Evolutionary conservation across 1,140 invertebrate species (phyloP).

Genomic region (Trachymyrmex septentrionalis): DNA sequence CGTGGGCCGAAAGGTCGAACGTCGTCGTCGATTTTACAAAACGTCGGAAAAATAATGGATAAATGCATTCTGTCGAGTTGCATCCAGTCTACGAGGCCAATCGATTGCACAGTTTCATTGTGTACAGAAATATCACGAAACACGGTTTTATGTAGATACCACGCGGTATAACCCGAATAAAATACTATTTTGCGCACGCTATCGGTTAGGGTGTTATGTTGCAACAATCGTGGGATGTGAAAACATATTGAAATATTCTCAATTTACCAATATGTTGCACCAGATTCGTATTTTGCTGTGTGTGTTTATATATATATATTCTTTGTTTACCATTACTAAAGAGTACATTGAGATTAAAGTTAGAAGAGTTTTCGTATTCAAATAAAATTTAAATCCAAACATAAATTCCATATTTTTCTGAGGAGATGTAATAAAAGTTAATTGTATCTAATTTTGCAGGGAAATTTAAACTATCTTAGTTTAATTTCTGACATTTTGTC

Average conservation of each 20-base stretch:
- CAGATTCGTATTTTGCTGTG: slow-evolving; percentile 2
- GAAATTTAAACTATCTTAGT: background rate
- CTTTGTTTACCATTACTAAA: background rate
- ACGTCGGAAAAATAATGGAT: slow-evolving; percentile 25
- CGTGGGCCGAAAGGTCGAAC: slow-evolving; percentile 57
- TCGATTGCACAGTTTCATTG: slow-evolving; percentile 38
- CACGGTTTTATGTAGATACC: background rate
- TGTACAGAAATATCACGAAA: slow-evolving; percentile 34
- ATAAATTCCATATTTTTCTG: background rate
- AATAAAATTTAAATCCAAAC: background rate
- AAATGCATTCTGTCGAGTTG: slow-evolving; percentile 20
- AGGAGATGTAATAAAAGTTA: background rate
- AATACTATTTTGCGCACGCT: slow-evolving; percentile 20
- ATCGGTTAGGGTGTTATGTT: slow-evolving; percentile 34
- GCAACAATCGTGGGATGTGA: background rate
- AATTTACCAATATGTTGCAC: background rate
- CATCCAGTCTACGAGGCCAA: slow-evolving; percentile 25
- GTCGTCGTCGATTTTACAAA: slow-evolving; percentile 29
- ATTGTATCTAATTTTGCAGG: background rate
- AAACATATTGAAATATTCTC: slow-evolving; percentile 22
- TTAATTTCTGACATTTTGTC: background rate
- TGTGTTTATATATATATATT: background rate
- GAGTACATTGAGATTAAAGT: background rate
- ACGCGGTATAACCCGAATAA: slow-evolving; percentile 21
- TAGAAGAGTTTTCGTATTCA: background rate